phyloP scores from a whole-genome alignment of 1,140 invertebrate species.

The Mercenaria mercenaria region DNA sequence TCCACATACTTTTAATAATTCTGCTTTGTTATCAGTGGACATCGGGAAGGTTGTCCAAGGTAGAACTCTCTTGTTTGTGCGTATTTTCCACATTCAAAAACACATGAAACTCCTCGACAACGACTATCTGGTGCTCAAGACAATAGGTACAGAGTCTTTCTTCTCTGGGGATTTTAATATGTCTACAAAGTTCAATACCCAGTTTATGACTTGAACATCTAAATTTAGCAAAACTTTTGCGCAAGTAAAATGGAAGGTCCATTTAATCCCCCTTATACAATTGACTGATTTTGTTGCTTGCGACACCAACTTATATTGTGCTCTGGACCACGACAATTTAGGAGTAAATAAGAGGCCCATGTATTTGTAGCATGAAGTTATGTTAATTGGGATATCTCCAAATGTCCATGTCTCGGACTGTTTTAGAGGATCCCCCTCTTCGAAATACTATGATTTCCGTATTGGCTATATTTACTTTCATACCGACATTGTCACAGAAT shows the following conservation, averaged over 20 bases:
- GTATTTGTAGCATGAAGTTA: conserved; percentile 9
- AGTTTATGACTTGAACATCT: conserved; percentile 12
- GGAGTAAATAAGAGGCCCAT: conserved; percentile 37
- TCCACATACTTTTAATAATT: too few species aligned
- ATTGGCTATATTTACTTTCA: not conserved
- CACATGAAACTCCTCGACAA: not conserved
- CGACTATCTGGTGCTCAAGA: not conserved
- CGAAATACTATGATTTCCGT: too few species aligned
- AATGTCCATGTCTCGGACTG: too few species aligned
- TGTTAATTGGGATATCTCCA: not conserved
- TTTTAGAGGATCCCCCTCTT: too few species aligned
- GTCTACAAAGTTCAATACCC: conserved; percentile 12
- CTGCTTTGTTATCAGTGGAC: too few species aligned
- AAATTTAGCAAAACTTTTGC: conserved; percentile 1
- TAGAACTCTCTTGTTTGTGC: too few species aligned
- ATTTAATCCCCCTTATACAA: not conserved
- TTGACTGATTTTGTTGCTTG: conserved; percentile 37
- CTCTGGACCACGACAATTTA: conserved; percentile 16
- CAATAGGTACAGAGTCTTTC: conserved; percentile 2
- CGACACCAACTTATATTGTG: not conserved
- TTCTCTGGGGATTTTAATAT: not conserved
- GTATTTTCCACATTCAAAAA: not conserved
- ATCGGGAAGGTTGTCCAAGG: too few species aligned
- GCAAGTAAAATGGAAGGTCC: not conserved
- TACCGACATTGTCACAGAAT: not conserved